Evolutionary conservation across 2,888 invertebrate species (phyloP).

Genomic region (Podabrus alpinus): DNA sequence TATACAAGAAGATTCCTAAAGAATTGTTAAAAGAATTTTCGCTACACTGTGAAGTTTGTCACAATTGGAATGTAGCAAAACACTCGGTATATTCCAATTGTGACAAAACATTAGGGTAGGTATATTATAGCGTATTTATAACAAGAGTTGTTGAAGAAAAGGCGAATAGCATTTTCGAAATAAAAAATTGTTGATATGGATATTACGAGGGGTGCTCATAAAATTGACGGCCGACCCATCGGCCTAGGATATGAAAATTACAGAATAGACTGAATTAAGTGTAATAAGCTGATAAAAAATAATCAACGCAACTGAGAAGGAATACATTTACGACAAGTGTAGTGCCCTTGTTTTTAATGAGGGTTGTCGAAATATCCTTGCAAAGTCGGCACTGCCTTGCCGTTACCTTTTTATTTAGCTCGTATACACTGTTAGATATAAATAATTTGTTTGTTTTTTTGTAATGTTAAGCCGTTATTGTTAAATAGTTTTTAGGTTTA

Average conservation of each 20-base stretch:
- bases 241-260: conserved; percentile 9
- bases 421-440: conserved; percentile 9
- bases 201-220: conserved; percentile 2
- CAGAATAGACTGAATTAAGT: conserved; percentile 17
- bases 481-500: conserved; percentile 37
- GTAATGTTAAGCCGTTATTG: conserved; percentile 32
- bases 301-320: background rate
- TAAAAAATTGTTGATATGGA: background rate
- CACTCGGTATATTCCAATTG: background rate
- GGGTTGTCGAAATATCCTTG: background rate
- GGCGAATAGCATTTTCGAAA: background rate
- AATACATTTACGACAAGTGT: background rate
- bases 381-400: background rate
- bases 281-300: conserved; percentile 3
- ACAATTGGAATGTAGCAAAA: background rate
- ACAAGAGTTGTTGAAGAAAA: background rate
- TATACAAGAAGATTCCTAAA: background rate
- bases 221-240: background rate
- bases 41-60: background rate
- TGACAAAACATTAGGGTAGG: background rate
- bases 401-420: conserved; percentile 5
- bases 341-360: background rate
- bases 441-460: conserved; percentile 10
- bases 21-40: background rate
- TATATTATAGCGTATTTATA: background rate